Base-by-base conservation (phyloP, 92 coral and sea anemone species). In the Heliopora coerulea region DNA sequence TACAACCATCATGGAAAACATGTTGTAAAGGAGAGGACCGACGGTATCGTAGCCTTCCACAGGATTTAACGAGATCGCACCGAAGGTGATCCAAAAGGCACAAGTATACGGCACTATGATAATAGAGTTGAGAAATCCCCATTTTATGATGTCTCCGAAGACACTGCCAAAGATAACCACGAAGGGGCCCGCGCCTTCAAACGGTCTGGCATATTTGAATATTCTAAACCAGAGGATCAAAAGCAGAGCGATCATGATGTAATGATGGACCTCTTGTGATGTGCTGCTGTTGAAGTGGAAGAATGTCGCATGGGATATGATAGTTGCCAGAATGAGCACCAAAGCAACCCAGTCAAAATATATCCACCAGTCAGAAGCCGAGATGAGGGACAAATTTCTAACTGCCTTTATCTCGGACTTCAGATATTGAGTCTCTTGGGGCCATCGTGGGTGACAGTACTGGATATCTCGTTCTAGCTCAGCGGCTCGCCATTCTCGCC, bases 391-490 rank as follows among this genome's bases (percentile, higher is more conserved):
- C 35, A 83, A 85, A 4, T 79, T 85, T 62, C 74, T 86, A 11
- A 93, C 74, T 17, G 80, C 75, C 64, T 93, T 90, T 19, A 88
- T 87, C 80, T 93, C 98, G 34, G 91, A 92, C 91, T 87, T 83
- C 25, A 93, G 65, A 58, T 93, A 93, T 39, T 85, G 21, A 49
- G 95, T 83, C 83, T 93, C 98, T 62, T 96, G 96, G 59, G 98
- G 98, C 98, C 98, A 93, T 31, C 96, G 59, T 72, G 97, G 97
- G 65, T 93, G 98, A 56, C 98, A 93, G 85, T 78, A 81, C 70
- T 83, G 91, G 54, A 87, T 50, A 31, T 93, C 98, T 66, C 89
- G 68, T 26, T 89, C 81, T 21, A 93, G 85, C 39, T 93, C 93
- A 1, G 75, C 76, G 59, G 91, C 98, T 50, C 96, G 87, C 98